These are phyloP conservation scores for Drosophila paranaensis DNA, from an alignment of 2,888 invertebrate species.

Conservation along the genomic window DNA sequence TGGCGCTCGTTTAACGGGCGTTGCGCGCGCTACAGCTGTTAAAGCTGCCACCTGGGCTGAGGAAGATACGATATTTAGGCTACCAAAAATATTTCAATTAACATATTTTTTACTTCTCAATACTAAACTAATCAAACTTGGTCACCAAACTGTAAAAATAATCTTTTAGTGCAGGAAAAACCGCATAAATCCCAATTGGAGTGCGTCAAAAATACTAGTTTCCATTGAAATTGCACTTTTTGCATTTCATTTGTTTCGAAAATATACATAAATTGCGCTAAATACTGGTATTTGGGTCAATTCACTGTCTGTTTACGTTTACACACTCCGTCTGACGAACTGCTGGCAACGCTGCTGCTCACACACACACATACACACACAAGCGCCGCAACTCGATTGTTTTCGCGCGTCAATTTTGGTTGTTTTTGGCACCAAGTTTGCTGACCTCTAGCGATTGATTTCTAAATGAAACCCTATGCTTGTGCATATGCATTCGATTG, in stretches of 20 bases:
- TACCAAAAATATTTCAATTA: neutral
- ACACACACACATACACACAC: slow-evolving; percentile 59
- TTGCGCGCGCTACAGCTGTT: slow-evolving; percentile 60
- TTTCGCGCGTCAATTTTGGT: slow-evolving; percentile 63
- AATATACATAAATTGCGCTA: neutral
- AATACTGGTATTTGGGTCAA: slow-evolving; percentile 29
- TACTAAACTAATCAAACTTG: neutral
- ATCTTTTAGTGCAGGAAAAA: neutral
- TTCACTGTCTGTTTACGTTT: slow-evolving; percentile 40
- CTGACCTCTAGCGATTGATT: slow-evolving; percentile 33
- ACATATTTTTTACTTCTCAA: neutral
- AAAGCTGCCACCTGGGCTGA: slow-evolving; percentile 56
- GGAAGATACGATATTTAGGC: slow-evolving; percentile 6
- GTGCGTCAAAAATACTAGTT: neutral
- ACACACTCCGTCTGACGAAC: slow-evolving; percentile 14
- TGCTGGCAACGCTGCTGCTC: slow-evolving; percentile 76
- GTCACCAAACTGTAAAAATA: neutral
- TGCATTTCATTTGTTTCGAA: neutral
- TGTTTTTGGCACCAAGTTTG: slow-evolving; percentile 76
- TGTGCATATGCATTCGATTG: slow-evolving; percentile 48
- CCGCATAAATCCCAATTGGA: too few species aligned
- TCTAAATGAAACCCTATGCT: slow-evolving; percentile 65
- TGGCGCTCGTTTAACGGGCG: slow-evolving; percentile 54
- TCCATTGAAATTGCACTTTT: neutral
- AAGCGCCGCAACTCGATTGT: slow-evolving; percentile 71